Evolutionary conservation across 2,113 vertebrate species (phyloP).

Genomic region (Chinchilla lanigera): DNA sequence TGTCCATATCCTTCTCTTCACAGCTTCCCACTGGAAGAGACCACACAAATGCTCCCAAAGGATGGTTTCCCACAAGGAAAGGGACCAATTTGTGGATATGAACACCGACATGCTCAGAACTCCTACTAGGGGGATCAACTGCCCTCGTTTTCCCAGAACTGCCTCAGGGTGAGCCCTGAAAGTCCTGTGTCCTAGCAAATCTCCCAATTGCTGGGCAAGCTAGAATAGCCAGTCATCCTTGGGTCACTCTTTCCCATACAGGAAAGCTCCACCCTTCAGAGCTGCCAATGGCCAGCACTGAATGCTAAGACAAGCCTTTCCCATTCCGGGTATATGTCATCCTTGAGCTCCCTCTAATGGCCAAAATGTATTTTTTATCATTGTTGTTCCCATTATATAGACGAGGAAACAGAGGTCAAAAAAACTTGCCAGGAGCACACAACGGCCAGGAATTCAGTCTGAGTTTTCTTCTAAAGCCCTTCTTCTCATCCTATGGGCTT

Average conservation of each 20-base stretch:
- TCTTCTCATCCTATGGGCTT: not conserved
- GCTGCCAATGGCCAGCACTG: not conserved
- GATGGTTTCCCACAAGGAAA: not conserved
- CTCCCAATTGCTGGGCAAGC: not conserved
- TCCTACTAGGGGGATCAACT: not conserved
- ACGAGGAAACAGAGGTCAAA: conserved; percentile 30
- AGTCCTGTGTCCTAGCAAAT: not conserved
- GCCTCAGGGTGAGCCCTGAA: not conserved
- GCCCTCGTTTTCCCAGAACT: not conserved
- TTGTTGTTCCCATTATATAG: not conserved
- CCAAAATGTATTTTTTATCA: not conserved
- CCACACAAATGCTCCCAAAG: not conserved
- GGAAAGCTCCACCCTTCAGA: not conserved
- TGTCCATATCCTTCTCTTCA: not conserved
- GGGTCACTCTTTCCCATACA: not conserved
- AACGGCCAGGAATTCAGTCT: not conserved
- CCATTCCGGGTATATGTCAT: not conserved
- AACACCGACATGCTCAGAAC: too few relatives aligned
- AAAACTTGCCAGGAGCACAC: not conserved
- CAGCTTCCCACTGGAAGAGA: not conserved
- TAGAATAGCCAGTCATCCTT: not conserved
- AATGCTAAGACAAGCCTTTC: too few relatives aligned
- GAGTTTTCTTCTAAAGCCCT: not conserved
- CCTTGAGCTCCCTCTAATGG: conserved; percentile 43
- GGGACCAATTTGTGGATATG: too few relatives aligned